A percentile compares a stretch with the other conserved stretches of the same genome.
Evolutionary conservation across 2,797 vertebrate species (phyloP).

Genomic region (Geotrypetes seraphini): DNA sequence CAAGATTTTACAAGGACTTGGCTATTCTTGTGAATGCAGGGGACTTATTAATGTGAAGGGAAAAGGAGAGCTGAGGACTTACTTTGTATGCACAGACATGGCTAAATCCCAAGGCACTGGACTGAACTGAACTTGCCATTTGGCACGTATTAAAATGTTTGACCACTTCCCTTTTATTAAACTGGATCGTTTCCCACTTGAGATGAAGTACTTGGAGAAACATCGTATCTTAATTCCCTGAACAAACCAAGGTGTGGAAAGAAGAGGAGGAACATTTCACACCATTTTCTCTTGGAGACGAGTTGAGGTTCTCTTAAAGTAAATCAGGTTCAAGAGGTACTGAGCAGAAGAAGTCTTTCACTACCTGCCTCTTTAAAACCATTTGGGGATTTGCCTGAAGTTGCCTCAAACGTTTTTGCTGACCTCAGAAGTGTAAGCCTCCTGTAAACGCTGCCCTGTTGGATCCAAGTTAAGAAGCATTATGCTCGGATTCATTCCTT

Average conservation of each 20-base stretch:
- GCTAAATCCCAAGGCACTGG: constrained; percentile 83
- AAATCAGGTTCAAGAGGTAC: background rate
- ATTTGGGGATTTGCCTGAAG: constrained; percentile 5
- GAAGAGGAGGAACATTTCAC: too few species aligned
- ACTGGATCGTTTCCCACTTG: constrained; percentile 13
- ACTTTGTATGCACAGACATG: constrained; percentile 89
- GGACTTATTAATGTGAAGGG: constrained; percentile 93
- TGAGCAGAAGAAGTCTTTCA: background rate
- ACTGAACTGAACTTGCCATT: constrained; percentile 62
- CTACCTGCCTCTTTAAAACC: background rate
- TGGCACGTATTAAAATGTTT: background rate
- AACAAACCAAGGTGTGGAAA: too few species aligned
- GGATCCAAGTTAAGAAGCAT: accelerated
- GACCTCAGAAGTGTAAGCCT: too few species aligned
- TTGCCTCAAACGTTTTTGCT: background rate
- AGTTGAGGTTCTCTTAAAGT: background rate
- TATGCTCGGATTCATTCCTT: background rate
- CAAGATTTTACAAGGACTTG: constrained; percentile 68
- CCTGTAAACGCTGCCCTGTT: constrained; percentile 4
- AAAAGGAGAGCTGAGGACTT: constrained; percentile 90
- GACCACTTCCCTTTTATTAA: constrained; percentile 18
- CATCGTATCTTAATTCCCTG: too few species aligned
- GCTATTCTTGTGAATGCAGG: constrained; percentile 88
- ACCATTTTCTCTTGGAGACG: constrained; percentile 7
- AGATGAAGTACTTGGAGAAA: constrained; percentile 16